These are phyloP conservation scores for Hyperoplus immaculatus DNA, from an alignment of 2,797 vertebrate genomes.

Conservation along the genomic window DNA sequence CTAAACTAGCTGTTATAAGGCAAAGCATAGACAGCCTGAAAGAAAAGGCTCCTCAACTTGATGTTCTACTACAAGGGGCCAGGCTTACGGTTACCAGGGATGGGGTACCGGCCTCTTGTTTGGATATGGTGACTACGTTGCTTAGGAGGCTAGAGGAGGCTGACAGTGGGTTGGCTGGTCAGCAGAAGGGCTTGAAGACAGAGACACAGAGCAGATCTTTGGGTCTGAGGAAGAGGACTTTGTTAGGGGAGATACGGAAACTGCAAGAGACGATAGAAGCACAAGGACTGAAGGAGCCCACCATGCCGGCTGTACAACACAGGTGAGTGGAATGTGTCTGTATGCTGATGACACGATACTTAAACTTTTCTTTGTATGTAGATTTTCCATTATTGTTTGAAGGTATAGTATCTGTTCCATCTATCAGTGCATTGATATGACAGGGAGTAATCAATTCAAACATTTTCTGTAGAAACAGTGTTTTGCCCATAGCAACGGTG, in stretches of 20 bases:
- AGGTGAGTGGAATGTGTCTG: conserved; percentile 81
- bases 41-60: conserved; percentile 88
- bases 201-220: conserved; percentile 79
- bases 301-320: conserved; percentile 93
- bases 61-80: conserved; percentile 85
- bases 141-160: conserved; percentile 76
- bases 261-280: conserved; percentile 82
- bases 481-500: too few relatives aligned
- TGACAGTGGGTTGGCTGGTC: conserved; percentile 66
- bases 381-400: too few relatives aligned
- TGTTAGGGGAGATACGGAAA: conserved; percentile 88
- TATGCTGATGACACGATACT: background rate
- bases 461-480: too few relatives aligned
- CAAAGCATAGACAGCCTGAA: conserved; percentile 84
- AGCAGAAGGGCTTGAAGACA: conserved; percentile 77
- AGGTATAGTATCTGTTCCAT: too few relatives aligned
- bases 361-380: too few relatives aligned
- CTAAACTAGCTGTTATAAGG: conserved; percentile 73
- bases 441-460: too few relatives aligned
- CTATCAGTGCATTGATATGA: too few relatives aligned
- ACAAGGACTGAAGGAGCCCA: conserved; percentile 91
- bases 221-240: conserved; percentile 80
- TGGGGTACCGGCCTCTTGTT: conserved; percentile 73
- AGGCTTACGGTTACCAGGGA: conserved; percentile 84
- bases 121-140: conserved; percentile 82